phyloP scores from a whole-genome alignment of 2,888 invertebrate species.

The Volucella inanis region DNA sequence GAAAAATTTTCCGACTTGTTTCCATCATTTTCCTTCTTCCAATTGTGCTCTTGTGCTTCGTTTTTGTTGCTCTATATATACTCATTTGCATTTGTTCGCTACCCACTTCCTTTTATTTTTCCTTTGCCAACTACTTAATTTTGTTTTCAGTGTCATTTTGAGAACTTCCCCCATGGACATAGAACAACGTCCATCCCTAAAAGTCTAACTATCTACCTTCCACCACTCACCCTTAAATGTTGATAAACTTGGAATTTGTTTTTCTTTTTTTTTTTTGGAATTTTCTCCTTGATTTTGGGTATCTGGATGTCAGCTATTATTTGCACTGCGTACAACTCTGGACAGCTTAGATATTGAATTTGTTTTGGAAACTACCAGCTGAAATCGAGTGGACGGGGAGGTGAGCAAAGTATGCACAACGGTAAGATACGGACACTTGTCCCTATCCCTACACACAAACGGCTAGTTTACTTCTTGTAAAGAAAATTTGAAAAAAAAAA shows the following conservation, averaged over 20 bases:
- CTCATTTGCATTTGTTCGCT: constrained; percentile 44
- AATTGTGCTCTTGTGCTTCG: neutral
- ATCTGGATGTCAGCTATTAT: constrained; percentile 56
- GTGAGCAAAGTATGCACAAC: constrained; percentile 11
- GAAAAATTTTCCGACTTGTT: constrained; percentile 4
- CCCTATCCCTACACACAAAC: constrained; percentile 22
- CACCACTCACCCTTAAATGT: neutral
- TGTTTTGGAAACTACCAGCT: constrained; percentile 51
- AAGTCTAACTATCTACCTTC: too few relatives aligned
- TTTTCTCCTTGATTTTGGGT: constrained; percentile 15
- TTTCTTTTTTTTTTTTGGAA: constrained; percentile 3
- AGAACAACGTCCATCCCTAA: neutral
- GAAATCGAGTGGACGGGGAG: constrained; percentile 2
- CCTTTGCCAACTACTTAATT: constrained; percentile 53
- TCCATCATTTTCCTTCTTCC: constrained; percentile 7
- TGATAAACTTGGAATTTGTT: constrained; percentile 2
- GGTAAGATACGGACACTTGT: constrained; percentile 33
- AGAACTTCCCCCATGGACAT: constrained; percentile 15
- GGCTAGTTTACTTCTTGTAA: constrained; percentile 22
- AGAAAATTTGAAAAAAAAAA: constrained; percentile 34
- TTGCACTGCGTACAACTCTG: constrained; percentile 66
- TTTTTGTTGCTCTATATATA: constrained; percentile 10
- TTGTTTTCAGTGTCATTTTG: constrained; percentile 60
- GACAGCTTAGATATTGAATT: constrained; percentile 58
- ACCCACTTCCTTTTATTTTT: constrained; percentile 5